phyloP scores from a whole-genome alignment of 2,888 invertebrate species.

The Diaperis boleti region DNA sequence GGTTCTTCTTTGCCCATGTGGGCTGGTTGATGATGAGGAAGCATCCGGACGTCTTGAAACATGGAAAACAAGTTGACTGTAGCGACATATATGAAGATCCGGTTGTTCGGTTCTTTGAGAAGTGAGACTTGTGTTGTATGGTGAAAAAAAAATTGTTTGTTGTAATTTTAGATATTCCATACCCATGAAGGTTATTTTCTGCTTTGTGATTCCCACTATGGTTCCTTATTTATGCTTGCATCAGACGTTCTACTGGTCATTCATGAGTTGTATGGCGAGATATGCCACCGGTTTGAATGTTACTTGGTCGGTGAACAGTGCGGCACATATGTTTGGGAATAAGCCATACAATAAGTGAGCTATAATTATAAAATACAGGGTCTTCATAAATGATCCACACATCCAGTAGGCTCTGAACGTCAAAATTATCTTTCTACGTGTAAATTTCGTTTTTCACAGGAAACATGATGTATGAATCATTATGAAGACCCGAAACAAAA shows the following conservation, averaged over 20 bases:
- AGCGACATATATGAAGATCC: slow-evolving; percentile 84
- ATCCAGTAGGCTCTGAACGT: neutral
- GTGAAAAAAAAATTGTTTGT: neutral
- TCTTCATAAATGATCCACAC: neutral
- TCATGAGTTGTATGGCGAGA: slow-evolving; percentile 65
- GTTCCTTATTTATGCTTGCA: slow-evolving; percentile 81
- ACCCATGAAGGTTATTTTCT: slow-evolving; percentile 79
- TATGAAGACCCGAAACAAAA: too few relatives aligned
- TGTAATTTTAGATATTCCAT: slow-evolving; percentile 79
- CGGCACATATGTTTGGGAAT: slow-evolving; percentile 83
- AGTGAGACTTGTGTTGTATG: slow-evolving; percentile 67
- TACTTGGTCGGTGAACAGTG: slow-evolving; percentile 87
- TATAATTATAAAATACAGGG: slow-evolving; percentile 69
- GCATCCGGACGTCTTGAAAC: slow-evolving; percentile 84
- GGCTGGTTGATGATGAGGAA: slow-evolving; percentile 94
- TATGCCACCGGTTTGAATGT: slow-evolving; percentile 77
- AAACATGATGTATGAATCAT: too few relatives aligned
- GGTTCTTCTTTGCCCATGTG: slow-evolving; percentile 94
- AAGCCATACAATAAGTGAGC: slow-evolving; percentile 81
- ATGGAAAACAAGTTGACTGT: slow-evolving; percentile 86
- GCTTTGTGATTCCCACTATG: slow-evolving; percentile 84
- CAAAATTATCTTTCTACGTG: too few relatives aligned
- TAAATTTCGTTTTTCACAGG: too few relatives aligned
- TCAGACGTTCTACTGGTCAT: slow-evolving; percentile 27
- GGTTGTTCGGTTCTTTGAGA: slow-evolving; percentile 81